These are phyloP conservation scores for Mionectes olivaceus DNA, from an alignment of 2,797 vertebrate genomes.

Conservation along the genomic window DNA sequence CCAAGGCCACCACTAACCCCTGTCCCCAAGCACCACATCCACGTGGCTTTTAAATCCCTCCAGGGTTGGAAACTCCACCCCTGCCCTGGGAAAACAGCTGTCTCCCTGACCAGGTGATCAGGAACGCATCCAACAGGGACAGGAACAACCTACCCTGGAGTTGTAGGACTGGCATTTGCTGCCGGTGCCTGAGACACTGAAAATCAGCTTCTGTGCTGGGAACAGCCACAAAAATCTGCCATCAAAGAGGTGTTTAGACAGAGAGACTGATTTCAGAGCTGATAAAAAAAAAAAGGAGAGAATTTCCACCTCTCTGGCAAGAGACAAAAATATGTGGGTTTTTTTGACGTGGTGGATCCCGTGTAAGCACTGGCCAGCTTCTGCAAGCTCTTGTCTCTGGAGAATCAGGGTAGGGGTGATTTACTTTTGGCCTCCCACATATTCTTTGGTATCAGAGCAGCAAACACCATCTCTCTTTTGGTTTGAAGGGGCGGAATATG, in stretches of 20 bases:
- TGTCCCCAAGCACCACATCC: background rate
- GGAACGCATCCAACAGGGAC: background rate
- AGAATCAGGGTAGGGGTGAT: background rate
- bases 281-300: background rate
- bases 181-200: background rate
- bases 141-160: background rate
- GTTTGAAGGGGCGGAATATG: background rate
- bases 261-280: background rate
- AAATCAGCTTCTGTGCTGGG: background rate
- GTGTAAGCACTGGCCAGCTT: background rate
- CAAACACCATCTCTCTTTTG: background rate
- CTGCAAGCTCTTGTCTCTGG: background rate
- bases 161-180: background rate
- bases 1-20: background rate
- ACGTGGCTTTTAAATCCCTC: background rate
- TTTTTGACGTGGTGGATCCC: background rate
- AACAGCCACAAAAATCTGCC: background rate
- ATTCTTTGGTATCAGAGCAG: background rate
- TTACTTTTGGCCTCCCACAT: background rate
- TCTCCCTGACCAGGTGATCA: background rate
- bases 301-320: background rate
- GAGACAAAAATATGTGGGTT: accelerated
- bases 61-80: background rate
- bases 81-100: background rate
- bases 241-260: background rate